Evolutionary conservation across 2,888 invertebrate genomes (phyloP).

Genomic region (Cyaniris semiargus): DNA sequence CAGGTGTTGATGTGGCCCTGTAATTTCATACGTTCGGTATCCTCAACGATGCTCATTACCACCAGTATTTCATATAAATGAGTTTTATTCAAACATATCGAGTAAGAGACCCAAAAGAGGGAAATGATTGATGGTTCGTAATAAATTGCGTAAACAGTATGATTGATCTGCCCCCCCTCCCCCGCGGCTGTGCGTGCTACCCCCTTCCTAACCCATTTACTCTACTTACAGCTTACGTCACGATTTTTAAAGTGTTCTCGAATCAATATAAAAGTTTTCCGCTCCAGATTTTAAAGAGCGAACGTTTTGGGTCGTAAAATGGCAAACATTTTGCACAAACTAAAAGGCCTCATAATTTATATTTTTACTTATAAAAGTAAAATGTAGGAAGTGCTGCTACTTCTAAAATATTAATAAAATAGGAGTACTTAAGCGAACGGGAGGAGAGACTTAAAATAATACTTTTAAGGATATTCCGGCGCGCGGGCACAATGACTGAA

Average conservation of each 20-base stretch:
- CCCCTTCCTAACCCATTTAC: conserved; percentile 24
- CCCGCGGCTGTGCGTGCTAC: conserved; percentile 11
- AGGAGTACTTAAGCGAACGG: background rate
- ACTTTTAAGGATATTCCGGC: background rate
- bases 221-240: conserved; percentile 22
- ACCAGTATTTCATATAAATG: conserved; percentile 15
- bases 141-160: conserved; percentile 29
- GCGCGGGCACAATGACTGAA: background rate
- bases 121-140: conserved; percentile 24
- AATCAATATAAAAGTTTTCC: conserved; percentile 19
- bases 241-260: conserved; percentile 17
- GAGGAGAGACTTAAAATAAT: background rate
- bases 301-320: background rate
- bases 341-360: background rate
- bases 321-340: conserved; percentile 17
- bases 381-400: background rate
- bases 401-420: background rate
- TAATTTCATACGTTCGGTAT: conserved; percentile 13
- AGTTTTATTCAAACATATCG: conserved; percentile 25
- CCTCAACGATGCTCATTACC: conserved; percentile 14
- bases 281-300: conserved; percentile 19
- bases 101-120: conserved; percentile 25
- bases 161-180: conserved; percentile 19
- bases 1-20: background rate
- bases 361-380: background rate